A percentile compares a stretch with the other conserved stretches of the same genome.
These are phyloP conservation scores for Ypsolopha scabrella DNA, from an alignment of 2,888 invertebrate genomes.

Conservation along the genomic window DNA sequence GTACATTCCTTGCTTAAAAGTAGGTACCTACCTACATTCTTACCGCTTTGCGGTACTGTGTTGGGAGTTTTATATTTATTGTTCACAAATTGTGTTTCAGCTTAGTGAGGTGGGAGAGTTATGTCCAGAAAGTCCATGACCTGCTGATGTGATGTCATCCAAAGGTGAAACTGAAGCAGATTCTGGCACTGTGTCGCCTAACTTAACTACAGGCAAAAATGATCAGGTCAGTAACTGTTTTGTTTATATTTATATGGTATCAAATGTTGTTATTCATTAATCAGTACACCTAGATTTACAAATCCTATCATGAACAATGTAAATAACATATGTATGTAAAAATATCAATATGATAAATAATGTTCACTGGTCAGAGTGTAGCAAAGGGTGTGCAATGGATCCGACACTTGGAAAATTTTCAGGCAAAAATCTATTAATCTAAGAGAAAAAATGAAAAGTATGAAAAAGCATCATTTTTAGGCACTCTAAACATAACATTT, in stretches of 20 bases:
- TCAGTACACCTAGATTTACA: not conserved
- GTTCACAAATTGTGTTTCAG: constrained; percentile 21
- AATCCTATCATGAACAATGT: not conserved
- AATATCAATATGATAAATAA: too few relatives aligned
- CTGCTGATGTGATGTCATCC: constrained; percentile 69
- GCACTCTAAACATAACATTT: too few relatives aligned
- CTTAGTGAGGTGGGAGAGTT: constrained; percentile 59
- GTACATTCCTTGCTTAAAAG: not conserved
- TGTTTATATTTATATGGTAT: constrained; percentile 4
- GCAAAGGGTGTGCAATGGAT: too few relatives aligned
- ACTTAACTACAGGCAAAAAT: constrained; percentile 53
- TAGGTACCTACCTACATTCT: not conserved
- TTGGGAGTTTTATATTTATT: not conserved
- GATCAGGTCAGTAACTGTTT: constrained; percentile 45
- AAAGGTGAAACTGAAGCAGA: constrained; percentile 71
- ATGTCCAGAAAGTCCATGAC: constrained; percentile 56
- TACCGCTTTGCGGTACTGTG: not conserved
- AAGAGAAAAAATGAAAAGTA: too few relatives aligned
- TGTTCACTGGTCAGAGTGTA: too few relatives aligned
- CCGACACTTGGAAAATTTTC: too few relatives aligned
- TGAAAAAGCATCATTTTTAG: too few relatives aligned
- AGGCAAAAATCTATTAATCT: too few relatives aligned
- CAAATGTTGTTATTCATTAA: not conserved
- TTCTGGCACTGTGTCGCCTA: constrained; percentile 67
- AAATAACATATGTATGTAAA: too few relatives aligned